Evolutionary conservation across 1,140 invertebrate species (phyloP).

Genomic region (Ostrea edulis): DNA sequence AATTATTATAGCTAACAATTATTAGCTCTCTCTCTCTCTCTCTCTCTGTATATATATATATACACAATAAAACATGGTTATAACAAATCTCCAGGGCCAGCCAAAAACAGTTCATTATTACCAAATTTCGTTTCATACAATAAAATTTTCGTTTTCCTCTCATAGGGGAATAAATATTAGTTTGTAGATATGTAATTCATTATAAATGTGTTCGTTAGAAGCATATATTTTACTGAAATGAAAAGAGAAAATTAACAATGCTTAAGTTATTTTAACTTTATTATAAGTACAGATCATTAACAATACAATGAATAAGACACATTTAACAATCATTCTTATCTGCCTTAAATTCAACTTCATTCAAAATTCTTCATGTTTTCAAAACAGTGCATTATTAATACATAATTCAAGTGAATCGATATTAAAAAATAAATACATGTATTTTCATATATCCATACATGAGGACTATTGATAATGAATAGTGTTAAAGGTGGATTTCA

Average conservation of each 20-base stretch:
- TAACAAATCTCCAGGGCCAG: too few relatives aligned
- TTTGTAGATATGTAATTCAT: neutral
- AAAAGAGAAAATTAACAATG: too few relatives aligned
- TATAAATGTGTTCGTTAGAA: neutral
- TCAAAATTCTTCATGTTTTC: neutral
- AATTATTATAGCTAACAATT: too few relatives aligned
- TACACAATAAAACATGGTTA: too few relatives aligned
- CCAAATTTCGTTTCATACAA: too few relatives aligned
- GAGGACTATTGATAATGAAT: neutral
- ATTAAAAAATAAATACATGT: neutral
- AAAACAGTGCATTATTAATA: neutral
- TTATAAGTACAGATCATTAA: slow-evolving; percentile 19
- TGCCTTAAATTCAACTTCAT: neutral
- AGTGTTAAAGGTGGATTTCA: neutral
- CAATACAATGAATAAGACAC: neutral
- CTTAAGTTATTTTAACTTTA: neutral
- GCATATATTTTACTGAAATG: neutral
- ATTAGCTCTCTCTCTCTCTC: too few relatives aligned
- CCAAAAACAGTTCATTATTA: too few relatives aligned
- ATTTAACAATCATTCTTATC: neutral
- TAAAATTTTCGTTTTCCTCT: too few relatives aligned
- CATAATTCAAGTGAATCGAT: neutral
- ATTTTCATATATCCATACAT: neutral
- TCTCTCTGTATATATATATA: too few relatives aligned
- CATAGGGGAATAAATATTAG: too few relatives aligned